Base-by-base conservation (phyloP, 1,140 invertebrate species). In the Hyles vespertilio region DNA sequence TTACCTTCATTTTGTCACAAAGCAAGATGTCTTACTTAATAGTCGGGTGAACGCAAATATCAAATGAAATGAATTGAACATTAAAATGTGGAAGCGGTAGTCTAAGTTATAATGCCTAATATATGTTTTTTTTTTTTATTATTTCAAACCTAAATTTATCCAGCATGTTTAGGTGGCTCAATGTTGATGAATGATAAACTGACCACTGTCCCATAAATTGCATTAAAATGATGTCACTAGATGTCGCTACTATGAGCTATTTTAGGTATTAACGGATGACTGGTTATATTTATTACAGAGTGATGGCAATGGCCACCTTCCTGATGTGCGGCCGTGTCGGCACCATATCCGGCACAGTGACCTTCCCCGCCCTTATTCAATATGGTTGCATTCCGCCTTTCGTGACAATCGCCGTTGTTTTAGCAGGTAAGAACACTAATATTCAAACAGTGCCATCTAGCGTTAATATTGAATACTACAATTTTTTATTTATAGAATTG, bases 251-350 rank as follows among this genome's bases (percentile, higher is more conserved):
- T 48, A n/a, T 11, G n/a, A 48, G 3, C 7, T n/a, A 0, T 22
- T 22, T 11, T 11, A n/a, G 46, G 46, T 48, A n/a, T n/a, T n/a
- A 22, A 22, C 22, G 22, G 22, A 22, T 22, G 22, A 2, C 1
- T 22, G 22, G 22, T 22, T 22, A 22, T 22, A 32, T 54, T 64
- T 6, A 40, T 51, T 77, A 64, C 70, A 90, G 89, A 55, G 89
- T 87, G 11, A 89, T 89, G 88, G 86, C 89, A 0, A 78, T 90
- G 75, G 81, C 87, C 0, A 84, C 77, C 0, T 88, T 88, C 53
- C 61, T 90, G 40, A 89, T 89, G 88, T 61, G 62, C 32, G 89
- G 89, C 10, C 67, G 89, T 10, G 32, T 87, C 12, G 88, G 88
- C 22, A 89, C 89, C 33, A 83, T 89, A 8, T 63, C 72, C 0